Base-by-base conservation (phyloP, 2,888 invertebrate genomes). In the Hecatera dysodea region DNA sequence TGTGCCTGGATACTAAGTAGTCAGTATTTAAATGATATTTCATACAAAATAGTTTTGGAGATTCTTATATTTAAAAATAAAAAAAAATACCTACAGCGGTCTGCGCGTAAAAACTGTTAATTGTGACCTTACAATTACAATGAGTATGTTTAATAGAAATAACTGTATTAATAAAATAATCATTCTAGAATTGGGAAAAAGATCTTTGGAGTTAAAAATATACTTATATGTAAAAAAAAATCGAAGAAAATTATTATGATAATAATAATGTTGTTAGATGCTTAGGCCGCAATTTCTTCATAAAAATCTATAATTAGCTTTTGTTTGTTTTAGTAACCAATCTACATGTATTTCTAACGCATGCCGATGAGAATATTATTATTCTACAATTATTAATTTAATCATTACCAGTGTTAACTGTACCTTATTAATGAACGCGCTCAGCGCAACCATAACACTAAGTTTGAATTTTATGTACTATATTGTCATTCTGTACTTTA, bases 401-500 rank as follows among this genome's bases (percentile, higher is more conserved):
- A 56, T 81, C 72, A 53, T 80, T 53, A 22, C 15, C 78, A 74
- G 70, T 78, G 67, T 66, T 76, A 61, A 79, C 52, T 77, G 73
- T 74, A 82, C 67, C 70, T 67, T 66, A 66, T 62, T 70, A 53
- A 64, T 66, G 48, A 53, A 67, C 85, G 84, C 84, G 78, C 72
- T 70, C 22, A 84, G 85, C 83, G 83, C 68, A 71, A 72, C 39
- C 61, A 74, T 60, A 67, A 61, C 69, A 68, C 63, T 74, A 72
- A 65, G 42, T 70, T 72, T 75, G 70, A 68, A 71, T 75, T 78
- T 52, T 82, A 83, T 84, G 79, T 77, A 84, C 84, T 84, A 85
- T 84, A 84, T 84, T 84, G 84, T 84, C 84, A 79, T 80, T 84
- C 64, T 83, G 77, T 84, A 84, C 81, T 84, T 83, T 72, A 71